Evolutionary conservation across 2,113 vertebrate genomes (phyloP).

Genomic region (Notarius lentiginosus): DNA sequence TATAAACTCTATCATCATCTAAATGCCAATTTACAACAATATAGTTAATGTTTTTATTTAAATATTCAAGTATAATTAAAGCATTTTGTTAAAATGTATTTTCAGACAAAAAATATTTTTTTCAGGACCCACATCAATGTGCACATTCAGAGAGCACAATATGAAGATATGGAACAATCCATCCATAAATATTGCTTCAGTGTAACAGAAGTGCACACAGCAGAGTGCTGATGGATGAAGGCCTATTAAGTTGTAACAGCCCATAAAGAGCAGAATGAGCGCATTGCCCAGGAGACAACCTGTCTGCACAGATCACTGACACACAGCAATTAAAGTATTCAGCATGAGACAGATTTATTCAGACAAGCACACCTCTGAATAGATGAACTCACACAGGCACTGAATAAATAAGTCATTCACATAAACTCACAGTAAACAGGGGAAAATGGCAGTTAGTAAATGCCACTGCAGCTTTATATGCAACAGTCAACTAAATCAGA

Average conservation of each 20-base stretch:
- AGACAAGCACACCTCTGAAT: constrained; percentile 28
- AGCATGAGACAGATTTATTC: constrained; percentile 36
- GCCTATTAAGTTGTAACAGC: not conserved
- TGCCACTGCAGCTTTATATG: not conserved
- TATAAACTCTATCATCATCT: not conserved
- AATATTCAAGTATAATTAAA: not conserved
- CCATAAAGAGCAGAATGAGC: constrained; percentile 4
- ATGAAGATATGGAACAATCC: not conserved
- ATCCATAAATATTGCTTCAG: not conserved
- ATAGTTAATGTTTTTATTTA: not conserved
- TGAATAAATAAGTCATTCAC: constrained; percentile 8
- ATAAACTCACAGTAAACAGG: not conserved
- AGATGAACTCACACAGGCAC: not conserved
- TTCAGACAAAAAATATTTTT: not conserved
- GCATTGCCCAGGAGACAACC: not conserved
- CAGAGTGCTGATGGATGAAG: constrained; percentile 4
- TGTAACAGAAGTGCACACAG: not conserved
- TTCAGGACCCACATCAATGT: not conserved
- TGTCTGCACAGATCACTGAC: constrained; percentile 12
- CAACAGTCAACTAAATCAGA: not conserved
- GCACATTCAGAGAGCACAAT: not conserved
- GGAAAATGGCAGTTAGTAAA: not conserved
- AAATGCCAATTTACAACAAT: not conserved
- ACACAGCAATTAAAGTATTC: constrained; percentile 32
- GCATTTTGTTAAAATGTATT: not conserved